phyloP scores from a whole-genome alignment of 2,797 vertebrate genomes.

The Pseudochaenichthys georgianus region DNA sequence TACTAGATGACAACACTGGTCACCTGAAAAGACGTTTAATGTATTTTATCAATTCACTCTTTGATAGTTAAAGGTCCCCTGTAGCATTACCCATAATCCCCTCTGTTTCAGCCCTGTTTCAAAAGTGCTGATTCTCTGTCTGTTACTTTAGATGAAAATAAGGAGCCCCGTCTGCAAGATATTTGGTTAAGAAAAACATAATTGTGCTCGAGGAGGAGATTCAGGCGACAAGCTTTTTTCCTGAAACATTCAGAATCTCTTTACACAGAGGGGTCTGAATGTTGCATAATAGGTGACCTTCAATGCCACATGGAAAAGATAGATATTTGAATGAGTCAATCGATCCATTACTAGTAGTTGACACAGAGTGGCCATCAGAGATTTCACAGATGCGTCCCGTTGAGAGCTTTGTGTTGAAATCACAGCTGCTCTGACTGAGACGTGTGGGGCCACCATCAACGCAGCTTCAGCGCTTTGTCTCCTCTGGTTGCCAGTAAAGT shows the following conservation, averaged over 20 bases:
- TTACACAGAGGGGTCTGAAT: no score
- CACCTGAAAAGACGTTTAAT: constrained; percentile 18
- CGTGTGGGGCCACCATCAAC: constrained; percentile 54
- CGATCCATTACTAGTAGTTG: background rate
- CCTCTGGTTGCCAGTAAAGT: constrained; percentile 52
- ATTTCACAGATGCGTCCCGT: constrained; percentile 37
- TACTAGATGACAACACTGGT: constrained; percentile 12
- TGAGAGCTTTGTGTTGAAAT: constrained; percentile 28
- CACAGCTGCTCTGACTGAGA: constrained; percentile 48
- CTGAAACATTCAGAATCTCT: no score
- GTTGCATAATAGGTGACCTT: no score
- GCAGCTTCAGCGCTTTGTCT: constrained; percentile 45
- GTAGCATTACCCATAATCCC: no score
- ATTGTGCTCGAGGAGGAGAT: no score
- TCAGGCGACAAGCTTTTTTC: no score
- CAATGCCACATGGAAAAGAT: constrained; percentile 10
- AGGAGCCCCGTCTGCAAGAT: no score
- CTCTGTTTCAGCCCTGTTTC: no score
- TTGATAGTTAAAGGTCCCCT: background rate
- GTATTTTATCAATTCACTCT: constrained; percentile 16
- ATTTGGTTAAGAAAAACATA: no score
- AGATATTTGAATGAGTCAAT: background rate
- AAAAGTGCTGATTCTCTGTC: no score
- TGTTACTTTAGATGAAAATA: no score
- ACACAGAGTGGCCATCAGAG: constrained; percentile 1